Evolutionary conservation across 1,140 invertebrate species (phyloP), one percentile per base, ranked within the genome.

Genomic region (Neodiprion pinetum): DNA sequence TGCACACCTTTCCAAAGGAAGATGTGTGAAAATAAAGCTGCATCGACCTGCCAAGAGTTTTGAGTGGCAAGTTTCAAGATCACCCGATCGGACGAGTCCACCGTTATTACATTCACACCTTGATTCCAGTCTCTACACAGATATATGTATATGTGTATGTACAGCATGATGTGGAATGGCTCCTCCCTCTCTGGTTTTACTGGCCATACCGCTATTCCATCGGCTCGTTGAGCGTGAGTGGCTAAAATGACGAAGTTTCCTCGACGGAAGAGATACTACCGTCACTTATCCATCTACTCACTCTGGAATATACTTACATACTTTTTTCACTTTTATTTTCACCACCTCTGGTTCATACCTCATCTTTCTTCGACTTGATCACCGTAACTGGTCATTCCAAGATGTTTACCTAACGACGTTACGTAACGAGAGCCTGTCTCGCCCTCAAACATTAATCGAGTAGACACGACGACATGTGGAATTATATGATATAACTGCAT

Each of bases 51-150:
- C 28, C 28, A 61, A 9, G n/a, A 61, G 53, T 9, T 61, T 61
- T 17, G 74, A 80, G 79, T 79, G 77, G 75, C 75, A 80, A 80
- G 77, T 80, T 80, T 81, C 75, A 77, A 79, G 76, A 78, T 81
- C 73, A 76, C 67, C 76, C 79, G 73, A 81, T 81, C 73, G 74
- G 74, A 81, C 80, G 76, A 80, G 77, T 76, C 75, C 67, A 67
- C 69, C 80, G 80, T 81, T 81, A 76, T 73, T 76, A 72, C 77
- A 79, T 79, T 49, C 77, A 74, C 65, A 73, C 67, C 66, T 78
- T 78, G 76, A 81, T 79, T 79, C 76, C 48, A 48, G 53, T 61
- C 74, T 48, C 77, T 71, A 78, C 77, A 9, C 28, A 5, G 28
- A 40, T 40, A 40, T 40, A 40, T 40, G 28, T 40, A 40, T 5